phyloP scores from a whole-genome alignment of 2,797 vertebrate genomes.

The Cossypha polioptera region DNA sequence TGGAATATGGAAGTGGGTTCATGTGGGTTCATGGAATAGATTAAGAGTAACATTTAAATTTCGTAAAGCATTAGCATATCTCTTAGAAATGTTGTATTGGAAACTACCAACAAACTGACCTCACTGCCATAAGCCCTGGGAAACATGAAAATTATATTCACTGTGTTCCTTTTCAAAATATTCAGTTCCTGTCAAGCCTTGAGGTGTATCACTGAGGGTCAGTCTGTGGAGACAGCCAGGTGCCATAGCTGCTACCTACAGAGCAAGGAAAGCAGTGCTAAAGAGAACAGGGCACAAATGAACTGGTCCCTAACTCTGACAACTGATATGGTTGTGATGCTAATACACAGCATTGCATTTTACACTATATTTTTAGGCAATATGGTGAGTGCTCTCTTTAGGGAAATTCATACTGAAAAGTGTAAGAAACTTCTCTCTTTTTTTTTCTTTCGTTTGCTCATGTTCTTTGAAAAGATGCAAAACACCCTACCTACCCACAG shows the following conservation, averaged over 20 bases:
- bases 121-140: not conserved
- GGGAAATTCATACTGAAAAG: not conserved
- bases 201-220: not conserved
- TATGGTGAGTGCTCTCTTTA: not conserved
- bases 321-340: not conserved
- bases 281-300: not conserved
- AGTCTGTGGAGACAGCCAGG: not conserved
- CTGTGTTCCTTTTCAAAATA: slow-evolving; percentile 1
- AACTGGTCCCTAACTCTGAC: not conserved
- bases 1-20: no score
- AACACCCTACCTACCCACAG: not conserved
- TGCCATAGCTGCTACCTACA: not conserved
- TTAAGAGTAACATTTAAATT: slow-evolving; percentile 16
- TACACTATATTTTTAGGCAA: not conserved
- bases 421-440: not conserved
- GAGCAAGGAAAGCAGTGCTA: not conserved
- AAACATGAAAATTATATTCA: not conserved
- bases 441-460: not conserved
- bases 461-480: not conserved
- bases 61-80: not conserved
- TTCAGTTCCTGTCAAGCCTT: not conserved
- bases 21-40: not conserved
- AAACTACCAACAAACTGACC: slow-evolving; percentile 27
- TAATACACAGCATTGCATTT: not conserved
- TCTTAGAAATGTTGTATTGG: slow-evolving; percentile 21